Conservation (phyloP, 2,797 vertebrate genomes). For the Chaunax sp. region DNA sequence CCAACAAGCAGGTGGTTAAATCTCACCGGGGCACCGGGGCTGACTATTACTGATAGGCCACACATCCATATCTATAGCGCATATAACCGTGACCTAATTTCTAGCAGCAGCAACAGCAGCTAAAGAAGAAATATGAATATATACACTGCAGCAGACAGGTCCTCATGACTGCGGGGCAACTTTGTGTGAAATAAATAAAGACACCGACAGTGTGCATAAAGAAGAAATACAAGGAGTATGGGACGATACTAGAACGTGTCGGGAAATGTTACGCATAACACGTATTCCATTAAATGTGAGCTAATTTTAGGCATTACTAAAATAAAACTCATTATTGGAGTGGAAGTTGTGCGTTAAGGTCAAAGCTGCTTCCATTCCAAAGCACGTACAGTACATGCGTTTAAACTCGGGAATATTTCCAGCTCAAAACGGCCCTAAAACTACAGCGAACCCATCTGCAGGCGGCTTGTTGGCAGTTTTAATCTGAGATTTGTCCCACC, state of each 20-base stretch:
- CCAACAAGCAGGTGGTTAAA: conserved; percentile 79
- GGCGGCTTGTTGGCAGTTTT: conserved; percentile 7
- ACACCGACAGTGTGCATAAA: conserved; percentile 10
- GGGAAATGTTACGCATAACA: not conserved
- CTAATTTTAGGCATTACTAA: conserved; percentile 3
- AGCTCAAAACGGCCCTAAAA: conserved; percentile 6
- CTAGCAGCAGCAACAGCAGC: conserved; percentile 39
- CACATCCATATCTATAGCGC: conserved; percentile 52
- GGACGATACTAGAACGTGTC: not conserved
- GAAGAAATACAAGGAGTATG: not conserved
- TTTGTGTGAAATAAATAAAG: conserved; percentile 33
- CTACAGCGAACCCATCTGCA: not conserved
- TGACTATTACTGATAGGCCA: conserved; percentile 48
- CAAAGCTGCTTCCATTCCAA: conserved; percentile 20
- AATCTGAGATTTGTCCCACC: not conserved
- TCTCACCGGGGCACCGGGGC: conserved; percentile 56
- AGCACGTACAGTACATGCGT: not conserved
- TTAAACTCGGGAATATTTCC: conserved; percentile 3
- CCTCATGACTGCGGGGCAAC: conserved; percentile 27
- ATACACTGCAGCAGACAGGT: conserved; percentile 50
- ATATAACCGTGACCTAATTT: conserved; percentile 74
- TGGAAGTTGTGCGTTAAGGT: conserved; percentile 40
- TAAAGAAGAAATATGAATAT: conserved; percentile 2
- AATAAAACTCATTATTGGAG: not conserved
- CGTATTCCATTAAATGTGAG: not conserved